These are phyloP conservation scores for Prietella phreatophila DNA, from an alignment of 2,113 vertebrate genomes.

Conservation along the genomic window DNA sequence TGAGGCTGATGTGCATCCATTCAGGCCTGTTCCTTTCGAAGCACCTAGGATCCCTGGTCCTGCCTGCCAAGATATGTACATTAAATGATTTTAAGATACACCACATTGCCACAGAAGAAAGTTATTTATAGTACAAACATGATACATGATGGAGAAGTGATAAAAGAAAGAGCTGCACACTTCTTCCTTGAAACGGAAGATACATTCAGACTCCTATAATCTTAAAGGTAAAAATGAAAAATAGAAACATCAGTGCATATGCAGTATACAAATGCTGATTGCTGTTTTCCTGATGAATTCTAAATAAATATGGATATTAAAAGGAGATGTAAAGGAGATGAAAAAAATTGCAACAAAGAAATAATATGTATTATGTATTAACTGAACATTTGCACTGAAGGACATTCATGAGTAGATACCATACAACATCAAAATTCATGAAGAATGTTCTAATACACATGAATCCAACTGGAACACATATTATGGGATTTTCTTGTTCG, in stretches of 20 bases:
- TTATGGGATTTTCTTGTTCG: constrained; percentile 47
- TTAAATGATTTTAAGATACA: constrained; percentile 56
- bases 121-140: constrained; percentile 31
- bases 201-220: background rate
- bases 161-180: constrained; percentile 23
- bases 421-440: background rate
- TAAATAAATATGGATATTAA: background rate
- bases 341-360: background rate
- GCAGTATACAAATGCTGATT: background rate
- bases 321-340: background rate
- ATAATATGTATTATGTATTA: background rate
- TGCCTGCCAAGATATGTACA: constrained; percentile 51
- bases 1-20: constrained; percentile 25
- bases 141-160: constrained; percentile 28
- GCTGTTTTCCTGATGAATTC: background rate
- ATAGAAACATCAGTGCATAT: background rate
- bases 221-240: background rate
- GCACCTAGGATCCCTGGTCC: constrained; percentile 39
- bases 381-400: background rate
- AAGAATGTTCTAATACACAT: constrained; percentile 35
- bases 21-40: constrained; percentile 40
- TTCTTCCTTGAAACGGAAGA: constrained; percentile 4
- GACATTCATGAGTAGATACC: background rate
- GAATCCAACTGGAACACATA: constrained; percentile 23
- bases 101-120: constrained; percentile 33